Percentiles rank a stretch among this genome's conserved stretches.
Conservation (phyloP, 2,888 invertebrate species). For the Imbricaverruca yamaguchii region DNA sequence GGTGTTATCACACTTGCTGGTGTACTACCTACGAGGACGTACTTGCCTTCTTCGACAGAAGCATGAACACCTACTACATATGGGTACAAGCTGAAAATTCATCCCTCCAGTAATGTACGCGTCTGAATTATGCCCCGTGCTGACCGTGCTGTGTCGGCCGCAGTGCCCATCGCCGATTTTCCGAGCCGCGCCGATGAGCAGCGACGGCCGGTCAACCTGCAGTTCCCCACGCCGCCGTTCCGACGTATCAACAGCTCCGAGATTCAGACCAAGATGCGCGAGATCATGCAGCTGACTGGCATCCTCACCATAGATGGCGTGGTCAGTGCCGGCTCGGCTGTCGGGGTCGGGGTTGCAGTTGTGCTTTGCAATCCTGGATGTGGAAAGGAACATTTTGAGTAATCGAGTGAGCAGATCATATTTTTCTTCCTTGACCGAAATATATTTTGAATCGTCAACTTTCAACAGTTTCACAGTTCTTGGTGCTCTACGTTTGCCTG, state of each 20-base stretch:
- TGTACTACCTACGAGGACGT: too few relatives aligned
- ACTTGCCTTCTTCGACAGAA: too few relatives aligned
- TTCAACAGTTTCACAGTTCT: neutral
- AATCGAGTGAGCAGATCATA: neutral
- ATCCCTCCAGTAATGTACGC: too few relatives aligned
- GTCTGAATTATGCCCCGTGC: too few relatives aligned
- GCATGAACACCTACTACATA: too few relatives aligned
- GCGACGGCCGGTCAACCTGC: slow-evolving; percentile 3
- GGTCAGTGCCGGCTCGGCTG: slow-evolving; percentile 38
- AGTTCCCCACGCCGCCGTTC: neutral
- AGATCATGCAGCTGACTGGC: slow-evolving; percentile 89
- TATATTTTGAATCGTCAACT: neutral
- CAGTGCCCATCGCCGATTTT: slow-evolving; percentile 9
- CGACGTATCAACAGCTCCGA: slow-evolving; percentile 27
- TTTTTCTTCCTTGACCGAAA: neutral
- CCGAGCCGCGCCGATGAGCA: neutral
- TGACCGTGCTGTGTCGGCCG: too few relatives aligned
- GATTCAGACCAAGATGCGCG: slow-evolving; percentile 69
- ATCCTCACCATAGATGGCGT: slow-evolving; percentile 71
- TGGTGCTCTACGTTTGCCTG: neutral
- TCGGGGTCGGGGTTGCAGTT: neutral
- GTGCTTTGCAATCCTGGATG: neutral
- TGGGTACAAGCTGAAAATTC: too few relatives aligned
- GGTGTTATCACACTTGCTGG: too few relatives aligned
- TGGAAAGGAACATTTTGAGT: neutral